Evolutionary conservation across 2,113 vertebrate genomes (phyloP).

Genomic region (Neodontobutis hainanensis): DNA sequence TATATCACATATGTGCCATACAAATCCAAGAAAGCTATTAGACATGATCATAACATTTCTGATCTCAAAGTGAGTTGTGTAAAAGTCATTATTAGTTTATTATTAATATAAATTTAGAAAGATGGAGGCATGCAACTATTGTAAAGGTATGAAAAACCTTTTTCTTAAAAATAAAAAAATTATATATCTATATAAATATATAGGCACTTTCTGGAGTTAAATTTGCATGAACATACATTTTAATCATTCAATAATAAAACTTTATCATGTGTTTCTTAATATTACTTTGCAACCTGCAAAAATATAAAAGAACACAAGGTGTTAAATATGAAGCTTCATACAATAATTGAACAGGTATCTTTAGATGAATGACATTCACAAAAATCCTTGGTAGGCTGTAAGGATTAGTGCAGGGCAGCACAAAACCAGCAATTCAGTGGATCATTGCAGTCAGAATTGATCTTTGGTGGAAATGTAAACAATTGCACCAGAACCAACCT

Average conservation of each 20-base stretch:
- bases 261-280: slow-evolving; percentile 3
- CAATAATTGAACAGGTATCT: neutral
- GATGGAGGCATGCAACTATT: neutral
- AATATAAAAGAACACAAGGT: slow-evolving; percentile 24
- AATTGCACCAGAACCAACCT: slow-evolving; percentile 39
- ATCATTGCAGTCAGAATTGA: slow-evolving; percentile 37
- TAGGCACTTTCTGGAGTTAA: slow-evolving; percentile 20
- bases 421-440: slow-evolving; percentile 16
- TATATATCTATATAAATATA: slow-evolving; percentile 22
- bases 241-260: slow-evolving; percentile 28
- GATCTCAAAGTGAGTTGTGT: neutral
- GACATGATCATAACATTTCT: neutral
- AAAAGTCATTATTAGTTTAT: no score
- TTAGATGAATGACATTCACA: slow-evolving; percentile 10
- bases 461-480: slow-evolving; percentile 75
- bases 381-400: neutral
- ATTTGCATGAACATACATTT: slow-evolving; percentile 15
- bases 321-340: slow-evolving; percentile 1
- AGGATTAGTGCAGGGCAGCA: slow-evolving; percentile 5
- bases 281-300: slow-evolving; percentile 10
- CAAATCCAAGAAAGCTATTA: slow-evolving; percentile 6
- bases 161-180: neutral
- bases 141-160: no score
- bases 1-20: neutral
- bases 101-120: no score